Conservation (phyloP, 2,113 vertebrate species). For the Sorex araneus region DNA sequence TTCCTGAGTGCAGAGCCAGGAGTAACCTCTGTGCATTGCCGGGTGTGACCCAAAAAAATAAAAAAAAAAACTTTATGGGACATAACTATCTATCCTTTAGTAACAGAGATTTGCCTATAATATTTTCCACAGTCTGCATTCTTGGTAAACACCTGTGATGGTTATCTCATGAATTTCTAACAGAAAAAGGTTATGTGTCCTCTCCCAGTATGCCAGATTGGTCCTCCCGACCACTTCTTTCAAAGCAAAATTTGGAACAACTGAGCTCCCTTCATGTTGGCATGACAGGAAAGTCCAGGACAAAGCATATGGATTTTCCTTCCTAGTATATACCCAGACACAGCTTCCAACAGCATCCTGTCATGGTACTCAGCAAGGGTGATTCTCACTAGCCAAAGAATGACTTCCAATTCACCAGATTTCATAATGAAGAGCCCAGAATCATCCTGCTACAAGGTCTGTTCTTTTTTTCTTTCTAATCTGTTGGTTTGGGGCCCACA, state of each 20-base stretch:
- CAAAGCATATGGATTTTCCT: background rate
- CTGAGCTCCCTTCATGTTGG: background rate
- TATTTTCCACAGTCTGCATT: no score
- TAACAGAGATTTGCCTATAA: no score
- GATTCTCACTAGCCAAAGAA: background rate
- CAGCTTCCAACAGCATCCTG: background rate
- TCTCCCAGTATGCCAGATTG: background rate
- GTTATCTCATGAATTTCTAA: background rate
- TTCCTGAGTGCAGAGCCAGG: no score
- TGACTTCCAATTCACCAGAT: background rate
- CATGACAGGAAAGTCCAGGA: background rate
- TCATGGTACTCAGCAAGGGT: background rate
- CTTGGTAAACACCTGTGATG: no score
- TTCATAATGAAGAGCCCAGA: constrained; percentile 32
- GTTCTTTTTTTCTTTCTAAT: background rate
- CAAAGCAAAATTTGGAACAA: constrained; percentile 19
- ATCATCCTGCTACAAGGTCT: background rate
- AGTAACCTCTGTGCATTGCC: no score
- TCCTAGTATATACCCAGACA: background rate
- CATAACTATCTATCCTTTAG: background rate
- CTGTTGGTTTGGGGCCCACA: no score
- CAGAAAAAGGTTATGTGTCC: background rate
- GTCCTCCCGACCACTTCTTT: background rate
- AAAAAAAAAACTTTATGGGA: no score
- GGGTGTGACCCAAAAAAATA: no score